Percentiles rank a stretch among this genome's conserved stretches.
phyloP scores from a whole-genome alignment of 2,888 invertebrate species.

The Chelonus formosanus region DNA sequence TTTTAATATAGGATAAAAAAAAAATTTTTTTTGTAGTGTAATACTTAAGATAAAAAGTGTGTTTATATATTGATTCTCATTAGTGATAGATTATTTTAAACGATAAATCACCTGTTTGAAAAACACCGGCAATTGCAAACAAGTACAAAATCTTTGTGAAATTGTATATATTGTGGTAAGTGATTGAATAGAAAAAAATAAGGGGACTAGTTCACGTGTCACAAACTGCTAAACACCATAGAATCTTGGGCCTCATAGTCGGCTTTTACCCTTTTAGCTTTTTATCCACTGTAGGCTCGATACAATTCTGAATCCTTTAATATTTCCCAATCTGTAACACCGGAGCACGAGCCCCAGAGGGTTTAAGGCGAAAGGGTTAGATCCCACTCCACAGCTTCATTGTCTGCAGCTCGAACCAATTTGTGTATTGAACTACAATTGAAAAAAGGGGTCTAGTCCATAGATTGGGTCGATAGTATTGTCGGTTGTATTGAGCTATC shows the following conservation, averaged over 20 bases:
- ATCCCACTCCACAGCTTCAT: slow-evolving; percentile 40
- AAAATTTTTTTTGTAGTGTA: too few species aligned
- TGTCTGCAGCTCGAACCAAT: slow-evolving; percentile 55
- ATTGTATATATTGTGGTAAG: background rate
- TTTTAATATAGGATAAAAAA: too few species aligned
- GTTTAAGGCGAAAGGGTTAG: slow-evolving; percentile 39
- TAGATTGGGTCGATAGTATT: slow-evolving; percentile 58
- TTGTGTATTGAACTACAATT: slow-evolving; percentile 63
- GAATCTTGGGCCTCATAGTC: slow-evolving; percentile 28
- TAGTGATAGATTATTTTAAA: too few species aligned
- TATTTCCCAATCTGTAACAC: slow-evolving; percentile 57
- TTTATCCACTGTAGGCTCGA: slow-evolving; percentile 24
- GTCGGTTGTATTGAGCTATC: slow-evolving; percentile 62
- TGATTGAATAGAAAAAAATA: slow-evolving; percentile 14
- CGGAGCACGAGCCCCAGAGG: slow-evolving; percentile 41
- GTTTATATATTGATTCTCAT: too few species aligned
- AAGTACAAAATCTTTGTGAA: slow-evolving; percentile 2
- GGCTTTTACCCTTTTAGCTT: slow-evolving; percentile 11
- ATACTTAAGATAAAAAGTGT: too few species aligned
- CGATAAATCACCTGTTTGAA: slow-evolving; percentile 6
- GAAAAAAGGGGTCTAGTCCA: slow-evolving; percentile 50
- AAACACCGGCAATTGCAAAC: slow-evolving; percentile 14
- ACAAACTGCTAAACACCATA: slow-evolving; percentile 30
- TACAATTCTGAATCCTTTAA: slow-evolving; percentile 44
- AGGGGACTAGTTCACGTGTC: slow-evolving; percentile 30